These are phyloP conservation scores for Lanistes nyassanus DNA, from an alignment of 1,140 invertebrate species.

Conservation along the genomic window DNA sequence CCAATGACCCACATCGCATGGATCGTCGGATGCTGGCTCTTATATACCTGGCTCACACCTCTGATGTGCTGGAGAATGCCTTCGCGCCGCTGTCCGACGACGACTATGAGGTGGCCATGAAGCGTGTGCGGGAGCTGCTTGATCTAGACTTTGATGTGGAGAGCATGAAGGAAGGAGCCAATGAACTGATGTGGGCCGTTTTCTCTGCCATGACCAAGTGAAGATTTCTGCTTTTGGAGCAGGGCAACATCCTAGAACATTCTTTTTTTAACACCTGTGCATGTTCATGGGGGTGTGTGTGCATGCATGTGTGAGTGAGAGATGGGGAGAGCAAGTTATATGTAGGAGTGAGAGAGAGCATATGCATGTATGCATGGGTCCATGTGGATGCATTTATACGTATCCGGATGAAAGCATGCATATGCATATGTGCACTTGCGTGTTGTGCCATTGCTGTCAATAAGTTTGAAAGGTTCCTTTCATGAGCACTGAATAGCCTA, in stretches of 20 bases:
- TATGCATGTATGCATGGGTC: slow-evolving; percentile 3
- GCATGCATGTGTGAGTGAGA: background rate
- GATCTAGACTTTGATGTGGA: slow-evolving; percentile 97
- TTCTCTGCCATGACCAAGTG: slow-evolving; percentile 98
- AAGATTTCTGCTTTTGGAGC: slow-evolving; percentile 27
- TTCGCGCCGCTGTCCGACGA: slow-evolving; percentile 98
- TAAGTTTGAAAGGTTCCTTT: too few relatives aligned
- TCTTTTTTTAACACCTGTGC: background rate
- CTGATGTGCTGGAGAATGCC: slow-evolving; percentile 99
- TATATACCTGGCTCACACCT: slow-evolving; percentile 95
- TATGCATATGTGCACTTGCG: too few relatives aligned
- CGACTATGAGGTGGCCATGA: slow-evolving; percentile 98
- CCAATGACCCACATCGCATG: slow-evolving; percentile 97
- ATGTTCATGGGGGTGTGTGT: background rate
- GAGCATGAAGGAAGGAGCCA: slow-evolving; percentile 75
- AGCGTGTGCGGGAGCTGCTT: slow-evolving; percentile 91
- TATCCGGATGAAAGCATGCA: background rate
- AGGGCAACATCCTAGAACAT: background rate
- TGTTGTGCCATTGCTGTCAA: too few relatives aligned
- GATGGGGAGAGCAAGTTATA: too few relatives aligned
- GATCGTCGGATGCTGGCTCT: slow-evolving; percentile 92
- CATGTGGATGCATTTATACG: background rate
- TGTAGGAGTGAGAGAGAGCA: background rate
- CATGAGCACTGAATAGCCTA: too few relatives aligned
- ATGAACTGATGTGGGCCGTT: slow-evolving; percentile 97